Evolutionary conservation across 2,888 invertebrate genomes (phyloP), one percentile per base, ranked within the genome.

Genomic region (Thereva unica): DNA sequence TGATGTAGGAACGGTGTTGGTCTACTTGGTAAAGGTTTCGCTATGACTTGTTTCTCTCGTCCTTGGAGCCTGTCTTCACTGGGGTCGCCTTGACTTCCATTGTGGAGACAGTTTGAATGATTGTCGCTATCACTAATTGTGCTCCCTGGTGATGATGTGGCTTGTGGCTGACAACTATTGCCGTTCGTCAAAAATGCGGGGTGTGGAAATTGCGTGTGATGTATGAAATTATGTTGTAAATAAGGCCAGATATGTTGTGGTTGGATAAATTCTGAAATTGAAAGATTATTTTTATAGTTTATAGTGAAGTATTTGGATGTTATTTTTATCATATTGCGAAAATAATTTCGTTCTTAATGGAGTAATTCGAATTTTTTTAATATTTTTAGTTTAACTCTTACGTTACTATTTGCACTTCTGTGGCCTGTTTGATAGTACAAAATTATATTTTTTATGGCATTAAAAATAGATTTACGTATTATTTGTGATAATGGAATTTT

Each of bases 11-110:
- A 78, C 80, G 83, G 85, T 78, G 83, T 78, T 78, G 83, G 87
- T 71, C 92, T 85, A 81, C 92, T 89, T 66, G 93, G 91, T 75
- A 93, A 91, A 9, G 93, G 93, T 82, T 93, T 93, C 59, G 92
- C 92, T 77, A 93, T 88, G 73, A 82, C 78, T 74, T 79, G 76
- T 73, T 78, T 69, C 72, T 76, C 66, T 67, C 76, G 74, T 70
- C 77, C 77, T 70, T 77, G 76, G 71, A 74, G 75, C 72, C 75
- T 73, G 67, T 74, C 76, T 70, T 77, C 76, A 61, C 70, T 74
- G 70, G 70, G 71, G 70, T 72, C 68, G 10, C 38, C 56, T 50
- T 63, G 65, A 50, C 59, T 66, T 38, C 55, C 55, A 37, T 64
- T 70, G 54, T 68, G 66, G 53, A 65, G 50, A 56, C 64, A 59